phyloP scores from a whole-genome alignment of 1,140 invertebrate species.

The Uloborus diversus region DNA sequence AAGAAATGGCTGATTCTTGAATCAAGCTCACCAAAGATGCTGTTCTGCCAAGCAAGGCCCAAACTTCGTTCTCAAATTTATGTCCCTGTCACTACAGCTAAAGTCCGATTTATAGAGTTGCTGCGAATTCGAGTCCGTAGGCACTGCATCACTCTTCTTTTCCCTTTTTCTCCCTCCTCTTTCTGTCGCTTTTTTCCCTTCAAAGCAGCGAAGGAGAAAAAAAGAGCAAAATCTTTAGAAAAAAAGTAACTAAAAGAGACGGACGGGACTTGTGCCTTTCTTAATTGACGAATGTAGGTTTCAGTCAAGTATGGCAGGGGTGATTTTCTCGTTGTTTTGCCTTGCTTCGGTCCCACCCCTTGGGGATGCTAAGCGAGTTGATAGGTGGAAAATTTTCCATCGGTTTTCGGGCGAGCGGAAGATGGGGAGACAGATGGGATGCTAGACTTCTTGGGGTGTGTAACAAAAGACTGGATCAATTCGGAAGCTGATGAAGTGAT shows the following conservation, averaged over 20 bases:
- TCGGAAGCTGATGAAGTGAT: neutral
- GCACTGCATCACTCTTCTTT: slow-evolving; percentile 41
- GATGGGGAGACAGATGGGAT: neutral
- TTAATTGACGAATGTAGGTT: slow-evolving; percentile 40
- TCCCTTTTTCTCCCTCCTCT: neutral
- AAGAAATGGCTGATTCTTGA: neutral
- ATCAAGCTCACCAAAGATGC: neutral
- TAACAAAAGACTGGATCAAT: no score
- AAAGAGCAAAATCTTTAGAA: slow-evolving; percentile 6
- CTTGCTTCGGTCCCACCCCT: neutral
- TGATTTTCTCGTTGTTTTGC: slow-evolving; percentile 2
- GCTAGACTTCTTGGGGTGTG: no score
- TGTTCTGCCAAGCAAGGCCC: neutral
- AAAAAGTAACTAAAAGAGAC: neutral
- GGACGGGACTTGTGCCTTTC: neutral
- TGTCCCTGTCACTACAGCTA: slow-evolving; percentile 52
- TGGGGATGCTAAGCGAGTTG: neutral
- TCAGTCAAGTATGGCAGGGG: slow-evolving; percentile 15
- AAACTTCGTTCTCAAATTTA: slow-evolving; percentile 53
- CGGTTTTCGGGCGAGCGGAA: neutral
- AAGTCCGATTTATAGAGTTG: slow-evolving; percentile 57
- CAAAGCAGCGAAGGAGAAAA: slow-evolving; percentile 14
- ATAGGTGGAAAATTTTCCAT: slow-evolving; percentile 44
- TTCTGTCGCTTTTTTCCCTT: neutral
- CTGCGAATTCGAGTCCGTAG: slow-evolving; percentile 48